A percentile compares a stretch with the other conserved stretches of the same genome.
These are phyloP conservation scores for Beris morrisii DNA, from an alignment of 2,888 invertebrate species.

Conservation along the genomic window DNA sequence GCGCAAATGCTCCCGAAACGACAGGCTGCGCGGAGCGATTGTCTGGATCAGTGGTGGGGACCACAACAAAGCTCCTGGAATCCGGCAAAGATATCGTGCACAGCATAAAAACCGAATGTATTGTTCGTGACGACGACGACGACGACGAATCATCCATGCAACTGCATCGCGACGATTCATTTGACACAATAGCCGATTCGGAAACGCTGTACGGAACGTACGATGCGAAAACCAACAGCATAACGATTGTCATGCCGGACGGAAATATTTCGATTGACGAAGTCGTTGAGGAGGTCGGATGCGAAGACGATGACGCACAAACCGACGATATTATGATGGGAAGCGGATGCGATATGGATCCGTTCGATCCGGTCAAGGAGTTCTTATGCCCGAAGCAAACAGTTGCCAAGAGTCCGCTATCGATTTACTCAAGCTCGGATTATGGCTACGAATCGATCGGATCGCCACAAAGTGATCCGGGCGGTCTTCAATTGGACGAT, in stretches of 20 bases:
- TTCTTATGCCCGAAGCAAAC: conserved; percentile 44
- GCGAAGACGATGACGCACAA: conserved; percentile 50
- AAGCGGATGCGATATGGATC: conserved; percentile 40
- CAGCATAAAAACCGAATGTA: conserved; percentile 34
- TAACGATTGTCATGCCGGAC: conserved; percentile 69
- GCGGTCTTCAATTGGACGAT: conserved; percentile 55
- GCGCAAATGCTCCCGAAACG: conserved; percentile 62
- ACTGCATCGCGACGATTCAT: conserved; percentile 23
- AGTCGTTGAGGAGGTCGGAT: conserved; percentile 55
- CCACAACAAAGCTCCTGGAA: conserved; percentile 84
- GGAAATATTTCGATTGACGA: conserved; percentile 61
- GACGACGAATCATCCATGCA: no score
- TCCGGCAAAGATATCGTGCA: conserved; percentile 59
- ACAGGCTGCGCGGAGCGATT: conserved; percentile 57
- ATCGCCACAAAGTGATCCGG: conserved; percentile 57
- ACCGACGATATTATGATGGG: conserved; percentile 11
- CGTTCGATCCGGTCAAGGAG: conserved; percentile 49
- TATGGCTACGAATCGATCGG: conserved; percentile 68
- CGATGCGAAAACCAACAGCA: conserved; percentile 71
- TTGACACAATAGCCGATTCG: conserved; percentile 41
- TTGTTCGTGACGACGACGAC: neutral
- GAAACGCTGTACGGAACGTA: conserved; percentile 73
- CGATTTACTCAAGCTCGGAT: conserved; percentile 58
- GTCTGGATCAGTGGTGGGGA: conserved; percentile 81
- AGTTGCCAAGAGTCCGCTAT: conserved; percentile 48